phyloP scores from a whole-genome alignment of 2,113 vertebrate species.

The Xyrauchen texanus region DNA sequence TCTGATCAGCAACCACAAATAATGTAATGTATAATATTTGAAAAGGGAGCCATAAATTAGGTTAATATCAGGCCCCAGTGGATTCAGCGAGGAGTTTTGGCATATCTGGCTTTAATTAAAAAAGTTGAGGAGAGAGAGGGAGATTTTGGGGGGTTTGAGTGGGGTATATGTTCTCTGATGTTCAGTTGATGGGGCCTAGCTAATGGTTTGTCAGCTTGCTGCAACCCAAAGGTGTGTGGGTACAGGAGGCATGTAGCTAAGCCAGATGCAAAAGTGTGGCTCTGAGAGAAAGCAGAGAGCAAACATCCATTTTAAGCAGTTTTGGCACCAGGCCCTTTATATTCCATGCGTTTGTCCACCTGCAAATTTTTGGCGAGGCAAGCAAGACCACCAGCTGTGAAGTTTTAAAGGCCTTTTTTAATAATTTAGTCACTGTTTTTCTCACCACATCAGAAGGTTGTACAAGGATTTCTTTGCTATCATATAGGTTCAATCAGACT shows the following conservation, averaged over 20 bases:
- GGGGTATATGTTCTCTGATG: slow-evolving; percentile 62
- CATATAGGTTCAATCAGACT: slow-evolving; percentile 46
- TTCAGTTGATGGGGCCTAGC: slow-evolving; percentile 52
- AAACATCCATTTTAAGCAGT: slow-evolving; percentile 39
- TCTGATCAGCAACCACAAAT: slow-evolving; percentile 64
- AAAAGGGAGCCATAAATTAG: slow-evolving; percentile 74
- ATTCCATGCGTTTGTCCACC: slow-evolving; percentile 41
- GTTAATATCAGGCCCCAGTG: slow-evolving; percentile 62
- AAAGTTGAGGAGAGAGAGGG: slow-evolving; percentile 47
- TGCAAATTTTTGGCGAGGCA: slow-evolving; percentile 44
- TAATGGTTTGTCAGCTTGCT: slow-evolving; percentile 33
- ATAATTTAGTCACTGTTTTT: slow-evolving; percentile 56
- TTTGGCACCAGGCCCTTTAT: slow-evolving; percentile 38
- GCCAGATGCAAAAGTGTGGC: slow-evolving; percentile 35
- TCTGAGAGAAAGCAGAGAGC: slow-evolving; percentile 26
- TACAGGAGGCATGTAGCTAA: slow-evolving; percentile 3
- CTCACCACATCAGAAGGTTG: slow-evolving; percentile 49
- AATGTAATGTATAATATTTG: slow-evolving; percentile 72
- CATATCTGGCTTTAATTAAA: slow-evolving; percentile 75
- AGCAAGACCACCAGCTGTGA: slow-evolving; percentile 61
- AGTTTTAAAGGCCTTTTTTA: slow-evolving; percentile 54
- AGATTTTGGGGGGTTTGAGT: slow-evolving; percentile 44
- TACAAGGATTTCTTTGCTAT: slow-evolving; percentile 40
- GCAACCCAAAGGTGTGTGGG: slow-evolving; percentile 1
- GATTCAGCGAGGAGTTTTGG: slow-evolving; percentile 53